Base-by-base conservation (phyloP, 2,113 vertebrate genomes). In the Canis aureus region DNA sequence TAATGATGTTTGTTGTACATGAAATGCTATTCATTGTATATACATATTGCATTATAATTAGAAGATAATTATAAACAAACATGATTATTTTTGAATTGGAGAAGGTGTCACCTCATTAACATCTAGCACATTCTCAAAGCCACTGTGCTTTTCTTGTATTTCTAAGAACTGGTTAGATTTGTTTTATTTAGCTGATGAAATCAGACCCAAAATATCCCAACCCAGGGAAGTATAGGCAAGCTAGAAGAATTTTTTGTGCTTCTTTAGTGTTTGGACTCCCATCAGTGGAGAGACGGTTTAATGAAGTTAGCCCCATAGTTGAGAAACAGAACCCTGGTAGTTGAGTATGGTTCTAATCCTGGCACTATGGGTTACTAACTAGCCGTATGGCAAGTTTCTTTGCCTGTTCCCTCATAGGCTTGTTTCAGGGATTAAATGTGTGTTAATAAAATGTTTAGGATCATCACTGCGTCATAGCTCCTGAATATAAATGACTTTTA, bases 1-100 rank as follows among this genome's bases (percentile, higher is more conserved):
- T 96, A 94, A 62, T 97, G 53, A 86, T 84, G 81, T 69, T 76
- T 57, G 49, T 80, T 83, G 49, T 89, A 86, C 7, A 7, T 13
- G 22, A 67, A 93, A 60, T 0, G 1, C 60, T 89, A 19, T 80
- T 91, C 43, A 76, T 89, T 97, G 27, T 94, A 86, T 64, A 74
- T 73, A 64, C 43, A 76, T 3, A 66, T 23, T 73, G 16, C 29
- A 16, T 86, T 82, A n/a, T 95, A 74, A 92, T 92, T 83, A 83
- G 87, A 82, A 73, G 32, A 86, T 79, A 67, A 73, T 79, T 73
- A 51, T 69, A 89, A 85, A 82, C 66, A 94, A 87, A 69, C 80
- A 80, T 91, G 69, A 38, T 89, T 80, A 79, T 80, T 78, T 95
- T 83, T 73, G 53, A 89, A 83, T 66, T 84, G 57, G 10, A 43